Evolutionary conservation across 2,797 vertebrate species (phyloP), one percentile per base, ranked within the genome.

Genomic region (Triplophysa yarkandensis): DNA sequence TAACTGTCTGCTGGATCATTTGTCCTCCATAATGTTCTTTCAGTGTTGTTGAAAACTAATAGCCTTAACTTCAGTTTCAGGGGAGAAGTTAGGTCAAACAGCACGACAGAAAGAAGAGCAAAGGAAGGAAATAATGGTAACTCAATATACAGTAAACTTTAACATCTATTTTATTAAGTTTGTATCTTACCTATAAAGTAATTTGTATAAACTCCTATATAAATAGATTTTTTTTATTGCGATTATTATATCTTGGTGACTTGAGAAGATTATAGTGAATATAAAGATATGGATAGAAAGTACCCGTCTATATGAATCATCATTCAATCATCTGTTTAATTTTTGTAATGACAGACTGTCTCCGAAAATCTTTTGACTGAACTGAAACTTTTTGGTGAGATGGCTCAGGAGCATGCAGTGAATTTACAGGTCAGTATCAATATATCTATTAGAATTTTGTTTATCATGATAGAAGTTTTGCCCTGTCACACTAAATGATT

Each of bases 81-180:
- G 91, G 36, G 88, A 88, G 68, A 80, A 14, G 4, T 78, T 90
- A 57, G 88, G 86, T 67, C 82, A 90, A 74, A 69, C 75, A 63
- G 78, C 81, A 60, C 76, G 58, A 57, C 71, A 89, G 58, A 87
- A 80, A 61, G 87, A 91, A 79, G 81, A 83, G 14, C 79, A 91
- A 78, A 86, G 87, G 76, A 86, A 84, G 84, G 88, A 91, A 74
- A 84, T 88, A 28, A 80, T 88, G 91, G 92, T 93, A 85, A 1
- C 39, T 46, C 81, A 70, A 67, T 78, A 84, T n/a, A n/a, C n/a
- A n/a, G n/a, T n/a, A n/a, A n/a, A n/a, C n/a, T n/a, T 76, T 69
- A 2, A 39, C 36, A 10, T 39, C 2, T 19, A 34, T 11, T 72
- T 19, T 39, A 4, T 60, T n/a, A 6, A 39, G 2, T 36, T 6